Evolutionary conservation across 2,888 invertebrate species (phyloP), one percentile per base, ranked within the genome.

Genomic region (Dastarcus helophoroides): DNA sequence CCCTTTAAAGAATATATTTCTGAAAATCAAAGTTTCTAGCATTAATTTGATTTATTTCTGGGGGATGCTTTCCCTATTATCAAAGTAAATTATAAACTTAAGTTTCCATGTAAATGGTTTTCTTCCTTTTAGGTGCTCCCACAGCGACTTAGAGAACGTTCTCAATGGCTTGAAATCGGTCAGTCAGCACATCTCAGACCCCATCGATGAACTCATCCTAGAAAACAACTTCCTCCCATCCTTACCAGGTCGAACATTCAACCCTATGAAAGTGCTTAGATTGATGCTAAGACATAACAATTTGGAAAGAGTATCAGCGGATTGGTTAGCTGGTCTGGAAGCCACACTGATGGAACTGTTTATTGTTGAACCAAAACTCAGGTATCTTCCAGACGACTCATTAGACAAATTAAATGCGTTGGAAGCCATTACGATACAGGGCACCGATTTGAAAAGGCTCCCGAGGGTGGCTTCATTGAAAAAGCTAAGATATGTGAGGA

Each of bases 181-280:
- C 17, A 74, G 76, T 37, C 70, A 75, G 28, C 69, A 69, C 36
- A 63, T 84, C 29, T 69, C 67, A 37, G 71, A 71, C 29, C 77
- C 82, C 3, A 76, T 89, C 44, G 89, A 88, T 57, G 88, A 89
- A 55, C 56, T 89, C 30, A 88, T 89, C 40, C 68, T 89, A 43
- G 89, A 89, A 63, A 86, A 85, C 51, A 89, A 88, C 56, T 80
- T 81, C 49, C 63, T 89, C 26, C 85, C 86, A 6, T 80, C 86
- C 1, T 51, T 89, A n/a, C 85, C 88, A 0, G 86, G 85, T 4
- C 74, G 80, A 42, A 72, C 81, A 33, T 88, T 88, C 53, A 73
- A 79, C 34, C 74, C 77, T 40, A 62, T 86, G 28, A 76, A 78
- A 56, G 77, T 86, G 14, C 64, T 79, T 17, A 69, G 89, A 15